Evolutionary conservation across 2,113 vertebrate genomes (phyloP).

Genomic region (Vanacampus margaritifer): DNA sequence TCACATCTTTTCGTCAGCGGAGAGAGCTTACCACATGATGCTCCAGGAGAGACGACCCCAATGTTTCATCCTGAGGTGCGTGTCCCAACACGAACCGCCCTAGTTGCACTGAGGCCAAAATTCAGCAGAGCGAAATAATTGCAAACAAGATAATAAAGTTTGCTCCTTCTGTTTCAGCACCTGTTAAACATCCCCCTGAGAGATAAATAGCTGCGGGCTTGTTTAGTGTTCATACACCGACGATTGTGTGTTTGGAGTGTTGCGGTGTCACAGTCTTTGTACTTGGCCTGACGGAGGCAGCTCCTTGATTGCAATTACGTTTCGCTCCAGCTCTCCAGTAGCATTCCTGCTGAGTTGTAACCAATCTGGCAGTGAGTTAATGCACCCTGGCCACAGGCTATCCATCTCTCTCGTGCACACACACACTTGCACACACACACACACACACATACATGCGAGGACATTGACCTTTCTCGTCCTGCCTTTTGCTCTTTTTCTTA

Average conservation of each 20-base stretch:
- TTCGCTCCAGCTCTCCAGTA: conserved; percentile 55
- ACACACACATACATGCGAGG: conserved; percentile 6
- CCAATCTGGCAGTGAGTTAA: conserved; percentile 67
- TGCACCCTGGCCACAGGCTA: conserved; percentile 52
- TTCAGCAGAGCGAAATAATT: conserved; percentile 1
- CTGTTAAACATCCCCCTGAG: conserved; percentile 43
- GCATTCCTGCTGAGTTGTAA: conserved; percentile 63
- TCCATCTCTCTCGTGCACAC: conserved; percentile 60
- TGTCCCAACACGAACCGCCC: neutral
- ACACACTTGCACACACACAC: conserved; percentile 19
- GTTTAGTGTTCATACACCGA: conserved; percentile 36
- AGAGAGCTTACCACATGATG: conserved; percentile 89
- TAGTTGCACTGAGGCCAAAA: neutral
- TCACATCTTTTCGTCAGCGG: conserved; percentile 92
- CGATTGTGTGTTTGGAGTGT: conserved; percentile 37
- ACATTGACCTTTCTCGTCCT: conserved; percentile 17
- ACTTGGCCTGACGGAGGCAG: conserved; percentile 37
- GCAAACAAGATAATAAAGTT: neutral
- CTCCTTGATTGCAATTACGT: conserved; percentile 69
- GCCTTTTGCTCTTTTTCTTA: conserved; percentile 6
- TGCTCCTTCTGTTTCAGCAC: conserved; percentile 6
- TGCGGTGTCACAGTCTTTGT: conserved; percentile 34
- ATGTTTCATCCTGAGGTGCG: conserved; percentile 91
- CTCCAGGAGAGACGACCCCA: conserved; percentile 85
- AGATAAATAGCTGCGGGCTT: conserved; percentile 52